Base-by-base conservation (phyloP, 2,797 vertebrate genomes). In the Antennarius maculatus region DNA sequence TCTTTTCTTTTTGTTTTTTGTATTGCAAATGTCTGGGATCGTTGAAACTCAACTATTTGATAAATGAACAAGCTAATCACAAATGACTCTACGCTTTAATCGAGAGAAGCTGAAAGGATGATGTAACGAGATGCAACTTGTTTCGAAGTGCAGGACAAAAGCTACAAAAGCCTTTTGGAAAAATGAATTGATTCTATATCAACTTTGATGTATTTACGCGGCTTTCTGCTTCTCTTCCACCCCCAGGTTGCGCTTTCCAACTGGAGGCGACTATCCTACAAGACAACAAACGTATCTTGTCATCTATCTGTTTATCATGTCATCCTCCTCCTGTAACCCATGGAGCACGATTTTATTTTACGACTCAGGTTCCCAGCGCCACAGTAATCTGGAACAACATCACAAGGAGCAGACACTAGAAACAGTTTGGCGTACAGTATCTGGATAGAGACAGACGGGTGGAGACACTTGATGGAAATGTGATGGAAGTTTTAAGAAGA, bases 101-200 rank as follows among this genome's bases (percentile, higher is more conserved):
- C 60, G 31, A 31, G 47, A 8, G 48, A 64, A 50, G 69, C 51
- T 65, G 54, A 64, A 65, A 52, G 39, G 69, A 74, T 88, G 85
- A 88, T 84, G 88, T 64, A 88, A 88, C 60, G 61, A 12, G 66
- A 34, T 68, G 84, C 37, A 90, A 90, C 54, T 58, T 61, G 53
- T 66, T 78, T 66, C n/a, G 49, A 52, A 39, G 34, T 43, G 54
- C 71, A 74, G 42, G 62, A 69, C 51, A 47, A 28, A 66, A 46
- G 37, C 14, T 46, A 18, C 7, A 42, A 6, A 54, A 62, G 48
- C 66, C n/a, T 7, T 31, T 53, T 47, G 52, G 11, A 62, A 75
- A 77, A 16, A 42, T 6, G 5, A 27, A 14, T 39, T 61, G 53
- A 14, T 10, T 10, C 16, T 42, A 42, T 6, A 42, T 42, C 3